Percentiles rank a stretch among this genome's conserved stretches.
phyloP scores from a whole-genome alignment of 2,113 vertebrate species.

The Myiagra hebetior region DNA sequence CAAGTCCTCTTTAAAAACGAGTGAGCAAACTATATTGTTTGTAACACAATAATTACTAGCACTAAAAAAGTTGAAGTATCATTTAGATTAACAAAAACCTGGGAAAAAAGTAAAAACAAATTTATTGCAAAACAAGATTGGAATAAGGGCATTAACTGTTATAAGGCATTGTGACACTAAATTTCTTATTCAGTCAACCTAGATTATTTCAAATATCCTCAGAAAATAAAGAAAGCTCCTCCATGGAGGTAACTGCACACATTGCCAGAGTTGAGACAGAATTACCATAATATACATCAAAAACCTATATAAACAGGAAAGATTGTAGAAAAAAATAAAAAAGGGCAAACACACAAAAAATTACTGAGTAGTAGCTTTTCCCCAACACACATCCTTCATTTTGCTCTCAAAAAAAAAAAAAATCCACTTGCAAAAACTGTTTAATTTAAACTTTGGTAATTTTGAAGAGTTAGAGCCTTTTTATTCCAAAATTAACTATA shows the following conservation, averaged over 20 bases:
- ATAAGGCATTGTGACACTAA: background rate
- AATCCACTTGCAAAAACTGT: background rate
- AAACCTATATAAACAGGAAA: background rate
- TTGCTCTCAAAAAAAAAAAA: background rate
- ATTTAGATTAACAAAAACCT: background rate
- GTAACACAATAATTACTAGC: background rate
- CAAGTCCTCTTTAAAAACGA: background rate
- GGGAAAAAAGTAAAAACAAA: background rate
- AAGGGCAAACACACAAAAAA: background rate
- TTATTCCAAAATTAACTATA: background rate
- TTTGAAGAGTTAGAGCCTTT: background rate
- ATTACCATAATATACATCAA: background rate
- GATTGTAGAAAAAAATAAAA: background rate
- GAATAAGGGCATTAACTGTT: background rate
- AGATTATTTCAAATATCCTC: background rate
- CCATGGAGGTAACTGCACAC: background rate
- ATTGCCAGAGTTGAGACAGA: background rate
- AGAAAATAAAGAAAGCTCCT: background rate
- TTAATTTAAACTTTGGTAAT: background rate
- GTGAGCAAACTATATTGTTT: background rate
- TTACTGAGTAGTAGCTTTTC: background rate
- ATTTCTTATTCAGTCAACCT: background rate
- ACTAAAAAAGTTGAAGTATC: background rate
- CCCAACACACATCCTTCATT: background rate
- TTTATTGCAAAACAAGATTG: background rate